Base-by-base conservation (phyloP, 1,140 invertebrate species). In the Ceratina calcarata region DNA sequence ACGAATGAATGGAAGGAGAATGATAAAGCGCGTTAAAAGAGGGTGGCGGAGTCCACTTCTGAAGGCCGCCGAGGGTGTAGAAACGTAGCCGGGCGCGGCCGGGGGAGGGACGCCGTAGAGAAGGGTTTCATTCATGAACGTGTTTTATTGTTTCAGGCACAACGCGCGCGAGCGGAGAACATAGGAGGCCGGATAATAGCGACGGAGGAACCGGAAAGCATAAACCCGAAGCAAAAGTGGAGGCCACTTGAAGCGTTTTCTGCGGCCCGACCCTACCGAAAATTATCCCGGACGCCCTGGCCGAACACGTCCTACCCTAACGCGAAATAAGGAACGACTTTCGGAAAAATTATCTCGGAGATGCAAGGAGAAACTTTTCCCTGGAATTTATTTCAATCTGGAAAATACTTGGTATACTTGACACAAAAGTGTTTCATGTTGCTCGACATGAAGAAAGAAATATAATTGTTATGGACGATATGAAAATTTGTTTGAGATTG, bases 61-160 rank as follows among this genome's bases (percentile, higher is more conserved):
- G 75, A 78, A 78, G 80, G 70, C 78, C 76, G 71, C 22, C 64
- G 81, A 83, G 83, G 78, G 79, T 69, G 75, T 68, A 64, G 80
- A 71, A 83, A 66, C 60, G 85, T 72, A 64, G 79, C 51, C 57
- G 72, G 58, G 80, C 70, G 75, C 70, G 75, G 77, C 68, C 62
- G 77, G 66, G 57, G 70, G 68, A 53, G 68, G 70, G 72, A 68
- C 13, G 16, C 16, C 16, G 69, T 72, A 66, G 86, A 85, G 78
- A 87, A 82, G 83, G 84, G 86, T 84, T 91, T 89, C 89, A 91
- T 91, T 91, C 90, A 90, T 89, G 80, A 90, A 90, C 73, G 87
- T 91, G 87, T 91, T 91, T 91, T 91, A 91, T 91, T 89, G 89
- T 90, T 90, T 88, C 89, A 90, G 88, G 80, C 87, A 86, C 78